Evolutionary conservation across 2,888 invertebrate genomes (phyloP).

Genomic region (Carterocephalus palaemon): DNA sequence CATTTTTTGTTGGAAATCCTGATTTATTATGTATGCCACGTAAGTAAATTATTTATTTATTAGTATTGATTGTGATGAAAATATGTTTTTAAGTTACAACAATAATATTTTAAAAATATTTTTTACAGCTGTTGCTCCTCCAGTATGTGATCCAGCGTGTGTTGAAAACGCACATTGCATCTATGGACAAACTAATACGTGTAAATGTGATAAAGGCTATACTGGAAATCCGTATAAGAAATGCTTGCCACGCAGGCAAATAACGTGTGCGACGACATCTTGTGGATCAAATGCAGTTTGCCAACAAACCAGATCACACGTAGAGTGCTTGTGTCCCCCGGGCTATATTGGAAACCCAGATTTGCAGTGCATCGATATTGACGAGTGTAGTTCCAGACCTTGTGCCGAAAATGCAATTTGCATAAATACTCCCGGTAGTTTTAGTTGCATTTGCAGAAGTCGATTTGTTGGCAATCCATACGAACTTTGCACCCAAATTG

Average conservation of each 20-base stretch:
- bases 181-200: conserved; percentile 86
- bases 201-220: conserved; percentile 90
- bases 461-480: conserved; percentile 93
- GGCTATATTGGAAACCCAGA: conserved; percentile 94
- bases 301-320: conserved; percentile 83
- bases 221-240: conserved; percentile 93
- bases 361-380: conserved; percentile 89
- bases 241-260: conserved; percentile 84
- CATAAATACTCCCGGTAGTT: conserved; percentile 92
- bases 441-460: conserved; percentile 92
- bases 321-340: conserved; percentile 89
- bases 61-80: neutral
- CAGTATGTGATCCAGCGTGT: conserved; percentile 88
- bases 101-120: conserved; percentile 4
- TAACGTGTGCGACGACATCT: conserved; percentile 83
- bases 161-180: conserved; percentile 92
- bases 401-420: conserved; percentile 93
- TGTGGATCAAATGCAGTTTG: conserved; percentile 91
- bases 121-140: conserved; percentile 84
- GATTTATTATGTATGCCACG: conserved; percentile 94
- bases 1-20: conserved; percentile 93
- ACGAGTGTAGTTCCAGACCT: conserved; percentile 88
- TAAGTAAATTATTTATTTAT: conserved; percentile 73
- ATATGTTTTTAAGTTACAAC: neutral
- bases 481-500: conserved; percentile 85